These are phyloP conservation scores for Acrossocheilus wenchowensis DNA, from an alignment of 2,797 vertebrate species.

Conservation along the genomic window DNA sequence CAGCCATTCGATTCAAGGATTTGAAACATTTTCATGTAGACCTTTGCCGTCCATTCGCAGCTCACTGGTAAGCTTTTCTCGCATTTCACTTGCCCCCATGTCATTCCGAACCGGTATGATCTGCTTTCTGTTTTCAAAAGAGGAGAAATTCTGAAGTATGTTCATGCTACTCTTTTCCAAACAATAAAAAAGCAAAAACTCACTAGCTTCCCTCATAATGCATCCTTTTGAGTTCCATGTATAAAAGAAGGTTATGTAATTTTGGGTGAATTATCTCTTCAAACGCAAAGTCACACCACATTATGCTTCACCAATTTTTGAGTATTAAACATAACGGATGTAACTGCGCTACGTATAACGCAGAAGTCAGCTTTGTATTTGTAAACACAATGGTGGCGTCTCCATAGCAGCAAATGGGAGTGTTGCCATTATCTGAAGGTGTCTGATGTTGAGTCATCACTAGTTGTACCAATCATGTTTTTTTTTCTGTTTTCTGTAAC, in stretches of 20 bases:
- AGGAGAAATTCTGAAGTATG: not conserved
- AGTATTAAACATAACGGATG: not conserved
- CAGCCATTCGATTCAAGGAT: constrained; percentile 98
- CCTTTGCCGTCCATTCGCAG: constrained; percentile 96
- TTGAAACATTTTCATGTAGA: constrained; percentile 99
- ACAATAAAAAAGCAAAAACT: not conserved
- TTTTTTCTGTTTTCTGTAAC: not conserved
- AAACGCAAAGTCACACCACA: not conserved
- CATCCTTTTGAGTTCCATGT: not conserved
- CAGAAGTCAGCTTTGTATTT: constrained; percentile 7
- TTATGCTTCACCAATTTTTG: not conserved
- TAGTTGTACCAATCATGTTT: not conserved
- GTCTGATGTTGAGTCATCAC: constrained; percentile 19
- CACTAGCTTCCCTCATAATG: not conserved
- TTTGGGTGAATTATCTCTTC: not conserved
- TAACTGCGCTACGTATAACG: not conserved
- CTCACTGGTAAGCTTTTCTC: constrained; percentile 87
- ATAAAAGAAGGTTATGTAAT: not conserved
- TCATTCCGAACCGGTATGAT: not conserved
- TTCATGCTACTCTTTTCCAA: not conserved
- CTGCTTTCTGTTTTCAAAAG: not conserved
- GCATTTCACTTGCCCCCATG: not conserved
- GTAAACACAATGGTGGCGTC: constrained; percentile 10
- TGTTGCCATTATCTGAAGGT: constrained; percentile 7
- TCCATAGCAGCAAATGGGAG: constrained; percentile 25